Conservation (phyloP, 2,113 vertebrate species). For the Malurus elegans region DNA sequence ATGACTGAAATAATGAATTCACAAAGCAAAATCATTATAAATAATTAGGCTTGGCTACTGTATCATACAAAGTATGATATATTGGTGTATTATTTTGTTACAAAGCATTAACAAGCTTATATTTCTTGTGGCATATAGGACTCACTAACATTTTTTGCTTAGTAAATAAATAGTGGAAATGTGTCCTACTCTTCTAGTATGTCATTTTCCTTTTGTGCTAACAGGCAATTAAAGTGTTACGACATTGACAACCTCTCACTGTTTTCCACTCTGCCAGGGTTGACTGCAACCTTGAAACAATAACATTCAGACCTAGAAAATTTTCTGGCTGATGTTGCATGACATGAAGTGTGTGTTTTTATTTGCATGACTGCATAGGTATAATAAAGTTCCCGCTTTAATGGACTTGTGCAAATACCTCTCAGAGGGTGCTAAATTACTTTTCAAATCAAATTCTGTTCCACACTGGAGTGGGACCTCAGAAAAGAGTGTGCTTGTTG, state of each 20-base stretch:
- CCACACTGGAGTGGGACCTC: background rate
- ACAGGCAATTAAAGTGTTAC: slow-evolving; percentile 33
- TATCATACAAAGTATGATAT: background rate
- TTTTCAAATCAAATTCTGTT: background rate
- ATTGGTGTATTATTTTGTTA: background rate
- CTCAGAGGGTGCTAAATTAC: background rate
- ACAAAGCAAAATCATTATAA: background rate
- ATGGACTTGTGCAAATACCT: slow-evolving; percentile 10
- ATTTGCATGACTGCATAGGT: slow-evolving; percentile 36
- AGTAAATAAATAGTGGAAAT: slow-evolving; percentile 26
- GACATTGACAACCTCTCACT: background rate
- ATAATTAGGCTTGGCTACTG: background rate
- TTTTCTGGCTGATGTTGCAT: slow-evolving; percentile 10
- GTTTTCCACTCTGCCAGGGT: background rate
- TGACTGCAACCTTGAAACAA: slow-evolving; percentile 21
- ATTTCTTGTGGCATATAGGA: background rate
- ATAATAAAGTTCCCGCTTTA: slow-evolving; percentile 35
- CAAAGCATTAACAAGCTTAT: background rate
- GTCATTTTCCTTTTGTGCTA: slow-evolving; percentile 8
- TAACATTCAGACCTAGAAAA: slow-evolving; percentile 6
- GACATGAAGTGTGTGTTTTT: slow-evolving; percentile 11
- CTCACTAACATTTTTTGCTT: background rate
- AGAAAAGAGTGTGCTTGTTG: background rate
- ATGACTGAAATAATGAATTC: background rate
- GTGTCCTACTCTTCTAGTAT: background rate